A percentile compares a stretch with the other conserved stretches of the same genome.
Evolutionary conservation across 2,113 vertebrate species (phyloP).

Genomic region (Albula goreensis): DNA sequence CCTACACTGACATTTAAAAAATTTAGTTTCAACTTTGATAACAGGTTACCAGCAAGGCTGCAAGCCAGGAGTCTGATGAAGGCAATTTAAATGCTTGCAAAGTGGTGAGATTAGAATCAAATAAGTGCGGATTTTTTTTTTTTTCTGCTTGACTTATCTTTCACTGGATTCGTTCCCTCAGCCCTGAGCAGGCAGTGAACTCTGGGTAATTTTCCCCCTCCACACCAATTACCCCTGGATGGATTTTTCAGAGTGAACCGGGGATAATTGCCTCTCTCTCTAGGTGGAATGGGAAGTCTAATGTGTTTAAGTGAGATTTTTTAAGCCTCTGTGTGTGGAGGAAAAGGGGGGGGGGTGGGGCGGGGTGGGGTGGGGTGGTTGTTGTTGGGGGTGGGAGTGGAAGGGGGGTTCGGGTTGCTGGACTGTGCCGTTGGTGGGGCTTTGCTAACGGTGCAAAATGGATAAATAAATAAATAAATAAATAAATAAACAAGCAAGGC

Average conservation of each 20-base stretch:
- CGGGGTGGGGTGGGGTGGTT: conserved; percentile 13
- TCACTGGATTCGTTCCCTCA: conserved; percentile 86
- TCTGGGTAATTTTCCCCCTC: conserved; percentile 82
- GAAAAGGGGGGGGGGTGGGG: conserved; percentile 43
- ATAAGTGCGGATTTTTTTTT: conserved; percentile 83
- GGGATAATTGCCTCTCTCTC: conserved; percentile 96
- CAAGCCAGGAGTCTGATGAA: conserved; percentile 89
- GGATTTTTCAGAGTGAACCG: conserved; percentile 85
- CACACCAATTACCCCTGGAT: conserved; percentile 90
- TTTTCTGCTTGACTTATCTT: conserved; percentile 68
- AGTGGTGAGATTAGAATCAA: conserved; percentile 98
- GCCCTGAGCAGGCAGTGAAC: conserved; percentile 79
- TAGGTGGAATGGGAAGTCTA: conserved; percentile 89
- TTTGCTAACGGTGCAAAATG: conserved; percentile 49
- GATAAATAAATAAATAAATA: conserved; percentile 40
- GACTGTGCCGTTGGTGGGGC: conserved; percentile 63
- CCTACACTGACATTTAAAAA: conserved; percentile 95
- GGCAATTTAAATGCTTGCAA: conserved; percentile 97
- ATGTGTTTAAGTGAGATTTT: conserved; percentile 89
- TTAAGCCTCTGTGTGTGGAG: conserved; percentile 68
- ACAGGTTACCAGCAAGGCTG: conserved; percentile 87
- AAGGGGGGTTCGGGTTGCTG: background rate
- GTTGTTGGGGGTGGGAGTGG: background rate
- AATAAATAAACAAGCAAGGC: conserved; percentile 50
- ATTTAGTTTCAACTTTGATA: conserved; percentile 94